Evolutionary conservation across 2,113 vertebrate genomes (phyloP), one percentile per base, ranked within the genome.

Genomic region (Chloroceryle aenea): DNA sequence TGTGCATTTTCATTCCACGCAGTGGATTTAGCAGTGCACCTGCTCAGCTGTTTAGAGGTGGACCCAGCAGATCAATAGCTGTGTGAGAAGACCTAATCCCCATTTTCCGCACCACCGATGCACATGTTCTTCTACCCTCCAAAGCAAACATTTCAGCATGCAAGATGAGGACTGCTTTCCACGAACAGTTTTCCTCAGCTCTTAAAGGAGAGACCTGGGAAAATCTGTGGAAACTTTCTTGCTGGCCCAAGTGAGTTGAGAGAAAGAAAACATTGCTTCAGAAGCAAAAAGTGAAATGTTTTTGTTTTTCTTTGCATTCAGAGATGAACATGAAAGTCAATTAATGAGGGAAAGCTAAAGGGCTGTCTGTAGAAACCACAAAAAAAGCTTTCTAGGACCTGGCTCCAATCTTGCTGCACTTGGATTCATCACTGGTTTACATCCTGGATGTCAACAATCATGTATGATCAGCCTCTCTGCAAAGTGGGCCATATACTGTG

Each of bases 221-320:
- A 88, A 93, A 92, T 91, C 23, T 72, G 76, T 90, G 88, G 95
- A 95, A 96, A 93, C 29, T 85, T 93, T 94, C 61, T 90, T 0
- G 1, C 52, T 89, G 52, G 76, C 88, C 27, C 36, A 48, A 94
- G 76, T 23, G 43, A 89, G 15, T 25, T 0, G n/a, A 88, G 61
- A 90, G 69, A 76, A 91, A 88, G 79, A 86, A 90, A 93, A 77
- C 42, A 64, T 47, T 71, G 52, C 62, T 93, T 48, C 22, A 14
- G 71, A 88, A 27, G 47, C 47, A 77, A 69, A 67, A 87, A 85
- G 4, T 20, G 21, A n/a, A 76, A 80, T 8, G 32, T 17, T 62
- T 90, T 94, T 87, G 22, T 45, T 76, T 91, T 83, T 85, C 32
- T 32, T 81, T 85, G 61, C 4, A 0, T 63, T 84, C 42, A 16